A percentile compares a stretch with the other conserved stretches of the same genome.
Conservation (phyloP, 2,888 invertebrate genomes). For the Lordiphosa andalusiaca region DNA sequence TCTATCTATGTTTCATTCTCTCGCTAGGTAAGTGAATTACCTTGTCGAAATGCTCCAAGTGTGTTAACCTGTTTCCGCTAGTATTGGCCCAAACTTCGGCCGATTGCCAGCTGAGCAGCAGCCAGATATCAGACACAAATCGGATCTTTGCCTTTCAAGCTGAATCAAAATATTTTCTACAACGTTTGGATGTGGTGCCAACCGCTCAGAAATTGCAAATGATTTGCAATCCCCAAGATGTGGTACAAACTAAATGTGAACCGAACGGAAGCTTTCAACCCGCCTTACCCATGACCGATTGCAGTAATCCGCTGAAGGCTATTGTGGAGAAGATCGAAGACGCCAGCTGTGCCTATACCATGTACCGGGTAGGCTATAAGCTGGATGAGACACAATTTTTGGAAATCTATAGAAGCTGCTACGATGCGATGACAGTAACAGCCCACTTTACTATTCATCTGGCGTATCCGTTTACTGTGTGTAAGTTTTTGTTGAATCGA, state of each 20-base stretch:
- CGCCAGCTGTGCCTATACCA: constrained; percentile 18
- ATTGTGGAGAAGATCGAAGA: constrained; percentile 1
- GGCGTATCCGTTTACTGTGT: constrained; percentile 10
- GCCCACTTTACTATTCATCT: constrained; percentile 37
- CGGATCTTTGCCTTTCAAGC: constrained; percentile 29
- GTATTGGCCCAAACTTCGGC: constrained; percentile 17
- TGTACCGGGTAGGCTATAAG: constrained; percentile 42
- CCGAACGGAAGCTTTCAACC: constrained; percentile 9
- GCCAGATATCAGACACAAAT: constrained; percentile 20
- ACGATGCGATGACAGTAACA: neutral
- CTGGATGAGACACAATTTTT: constrained; percentile 25
- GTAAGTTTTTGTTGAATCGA: constrained; percentile 23
- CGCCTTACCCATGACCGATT: constrained; percentile 9
- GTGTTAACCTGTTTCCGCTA: neutral
- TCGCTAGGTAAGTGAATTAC: no score
- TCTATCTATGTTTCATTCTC: neutral
- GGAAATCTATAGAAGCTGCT: constrained; percentile 54
- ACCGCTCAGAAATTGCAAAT: constrained; percentile 10
- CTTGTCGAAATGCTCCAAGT: neutral
- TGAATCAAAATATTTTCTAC: neutral
- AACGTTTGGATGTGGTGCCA: constrained; percentile 24
- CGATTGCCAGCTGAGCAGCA: constrained; percentile 24
- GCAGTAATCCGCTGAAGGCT: constrained; percentile 3
- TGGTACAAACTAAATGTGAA: constrained; percentile 19
- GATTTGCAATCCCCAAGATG: constrained; percentile 24